Conservation (phyloP, 2,113 vertebrate species). For the Cyanoliseus patagonus region DNA sequence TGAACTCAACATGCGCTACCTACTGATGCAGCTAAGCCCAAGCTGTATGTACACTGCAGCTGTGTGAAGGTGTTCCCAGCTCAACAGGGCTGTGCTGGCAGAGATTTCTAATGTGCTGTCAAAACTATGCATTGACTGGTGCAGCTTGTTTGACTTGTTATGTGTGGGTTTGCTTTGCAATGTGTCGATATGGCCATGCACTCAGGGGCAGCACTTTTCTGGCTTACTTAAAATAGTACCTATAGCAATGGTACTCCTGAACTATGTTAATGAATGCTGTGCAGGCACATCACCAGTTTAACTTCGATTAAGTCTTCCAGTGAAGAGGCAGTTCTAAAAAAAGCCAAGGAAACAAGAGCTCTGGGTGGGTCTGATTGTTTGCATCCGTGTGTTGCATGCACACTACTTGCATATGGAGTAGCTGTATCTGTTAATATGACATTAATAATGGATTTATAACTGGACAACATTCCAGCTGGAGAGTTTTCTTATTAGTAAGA, state of each 20-base stretch:
- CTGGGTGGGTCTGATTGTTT: not conserved
- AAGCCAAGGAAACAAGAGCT: not conserved
- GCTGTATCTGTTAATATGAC: not conserved
- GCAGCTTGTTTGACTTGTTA: not conserved
- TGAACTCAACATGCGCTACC: accelerated
- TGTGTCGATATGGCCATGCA: accelerated
- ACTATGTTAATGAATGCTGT: not conserved
- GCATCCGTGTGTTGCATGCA: accelerated
- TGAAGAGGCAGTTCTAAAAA: not conserved
- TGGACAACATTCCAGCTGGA: not conserved
- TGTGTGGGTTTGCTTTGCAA: not conserved
- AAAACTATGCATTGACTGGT: not conserved
- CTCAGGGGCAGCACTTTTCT: not conserved
- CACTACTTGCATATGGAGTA: not conserved
- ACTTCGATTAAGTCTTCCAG: not conserved
- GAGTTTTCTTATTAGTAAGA: not conserved
- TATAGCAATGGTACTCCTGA: not conserved
- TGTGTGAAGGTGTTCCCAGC: not conserved
- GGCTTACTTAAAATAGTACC: not conserved
- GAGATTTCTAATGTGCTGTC: not conserved
- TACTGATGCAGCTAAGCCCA: not conserved
- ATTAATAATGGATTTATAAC: not conserved
- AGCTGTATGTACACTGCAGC: not conserved
- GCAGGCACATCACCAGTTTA: not conserved
- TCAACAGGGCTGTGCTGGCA: not conserved